These are phyloP conservation scores for Psilanteris sp. DNA, from an alignment of 1,140 invertebrate species.

Conservation along the genomic window DNA sequence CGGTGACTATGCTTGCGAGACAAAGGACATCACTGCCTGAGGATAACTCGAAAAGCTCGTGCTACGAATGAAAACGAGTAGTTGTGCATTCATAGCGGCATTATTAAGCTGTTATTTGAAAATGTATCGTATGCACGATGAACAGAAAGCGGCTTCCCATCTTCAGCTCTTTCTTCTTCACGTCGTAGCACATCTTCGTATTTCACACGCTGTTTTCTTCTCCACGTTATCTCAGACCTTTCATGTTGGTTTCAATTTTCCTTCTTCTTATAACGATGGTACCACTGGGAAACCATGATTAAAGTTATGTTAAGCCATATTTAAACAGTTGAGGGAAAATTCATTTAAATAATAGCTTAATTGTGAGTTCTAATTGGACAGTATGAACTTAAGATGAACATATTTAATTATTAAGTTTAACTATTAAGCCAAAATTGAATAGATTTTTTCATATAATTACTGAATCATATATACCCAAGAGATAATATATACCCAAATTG, in stretches of 20 bases:
- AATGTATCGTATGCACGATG: conserved; percentile 35
- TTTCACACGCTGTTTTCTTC: conserved; percentile 34
- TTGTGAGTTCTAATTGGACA: conserved; percentile 20
- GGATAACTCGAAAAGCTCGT: conserved; percentile 49
- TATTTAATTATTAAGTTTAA: no score
- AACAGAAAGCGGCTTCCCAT: conserved; percentile 8
- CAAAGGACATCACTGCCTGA: conserved; percentile 34
- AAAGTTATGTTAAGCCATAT: conserved; percentile 37
- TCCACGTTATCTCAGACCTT: background rate
- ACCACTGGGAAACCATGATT: conserved; percentile 40
- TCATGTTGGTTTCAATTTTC: conserved; percentile 26
- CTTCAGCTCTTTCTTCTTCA: conserved; percentile 37
- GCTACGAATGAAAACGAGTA: conserved; percentile 52
- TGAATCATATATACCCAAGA: no score
- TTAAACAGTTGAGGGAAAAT: conserved; percentile 47
- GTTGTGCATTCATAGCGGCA: conserved; percentile 56
- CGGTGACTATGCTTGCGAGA: conserved; percentile 33
- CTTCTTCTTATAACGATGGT: conserved; percentile 9
- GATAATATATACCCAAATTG: no score
- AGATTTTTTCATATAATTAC: no score
- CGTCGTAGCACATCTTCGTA: conserved; percentile 11
- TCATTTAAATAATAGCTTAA: conserved; percentile 41
- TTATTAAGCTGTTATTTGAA: conserved; percentile 60
- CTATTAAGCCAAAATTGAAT: no score
- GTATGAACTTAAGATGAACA: conserved; percentile 33